Evolutionary conservation across 2,797 vertebrate species (phyloP).

Genomic region (Botia almorhae): DNA sequence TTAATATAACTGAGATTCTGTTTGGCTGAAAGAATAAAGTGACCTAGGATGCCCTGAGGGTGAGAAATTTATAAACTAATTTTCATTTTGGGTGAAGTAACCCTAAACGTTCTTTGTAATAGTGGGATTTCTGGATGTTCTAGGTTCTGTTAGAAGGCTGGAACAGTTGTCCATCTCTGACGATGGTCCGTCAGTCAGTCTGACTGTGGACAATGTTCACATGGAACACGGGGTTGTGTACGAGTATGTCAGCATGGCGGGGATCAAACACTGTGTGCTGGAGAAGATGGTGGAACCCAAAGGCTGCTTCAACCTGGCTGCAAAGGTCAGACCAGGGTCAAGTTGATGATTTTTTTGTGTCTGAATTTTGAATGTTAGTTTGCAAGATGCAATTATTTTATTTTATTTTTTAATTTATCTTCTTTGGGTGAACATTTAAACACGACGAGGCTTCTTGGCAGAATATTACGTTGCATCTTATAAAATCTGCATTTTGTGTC

Average conservation of each 20-base stretch:
- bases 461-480: no score
- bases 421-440: no score
- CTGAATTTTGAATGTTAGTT: neutral
- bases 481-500: no score
- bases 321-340: conserved; percentile 82
- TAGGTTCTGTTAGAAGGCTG: conserved; percentile 58
- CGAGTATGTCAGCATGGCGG: conserved; percentile 90
- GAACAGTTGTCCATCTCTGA: conserved; percentile 74
- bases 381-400: neutral
- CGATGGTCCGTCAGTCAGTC: conserved; percentile 81
- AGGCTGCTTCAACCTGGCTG: conserved; percentile 89
- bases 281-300: conserved; percentile 95
- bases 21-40: no score
- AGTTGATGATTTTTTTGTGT: neutral
- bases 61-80: no score
- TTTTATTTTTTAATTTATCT: neutral
- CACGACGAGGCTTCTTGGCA: no score
- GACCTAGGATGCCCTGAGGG: no score
- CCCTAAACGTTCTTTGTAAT: neutral
- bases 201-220: conserved; percentile 92
- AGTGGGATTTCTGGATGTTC: conserved; percentile 13
- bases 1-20: no score
- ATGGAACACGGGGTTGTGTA: conserved; percentile 95
- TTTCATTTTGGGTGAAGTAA: no score
- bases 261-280: conserved; percentile 90